These are phyloP conservation scores for Parauchenoglanis punctatus DNA, from an alignment of 2,797 vertebrate genomes.

Conservation along the genomic window DNA sequence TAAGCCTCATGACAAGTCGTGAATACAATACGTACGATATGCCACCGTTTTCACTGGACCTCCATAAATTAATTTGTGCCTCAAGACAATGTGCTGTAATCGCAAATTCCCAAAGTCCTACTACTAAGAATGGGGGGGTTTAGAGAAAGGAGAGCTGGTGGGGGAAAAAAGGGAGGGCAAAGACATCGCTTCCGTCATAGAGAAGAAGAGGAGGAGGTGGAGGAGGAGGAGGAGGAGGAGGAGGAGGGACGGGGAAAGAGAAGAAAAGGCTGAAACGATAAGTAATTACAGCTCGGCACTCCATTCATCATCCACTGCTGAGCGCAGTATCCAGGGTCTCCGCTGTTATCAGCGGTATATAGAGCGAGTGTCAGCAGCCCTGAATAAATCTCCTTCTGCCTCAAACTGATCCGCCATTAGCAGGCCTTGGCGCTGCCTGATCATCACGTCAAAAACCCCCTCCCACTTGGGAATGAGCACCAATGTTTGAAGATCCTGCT, in stretches of 20 bases:
- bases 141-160: slow-evolving; percentile 52
- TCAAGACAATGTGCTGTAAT: slow-evolving; percentile 31
- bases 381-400: slow-evolving; percentile 95
- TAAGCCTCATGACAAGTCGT: neutral
- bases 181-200: slow-evolving; percentile 49
- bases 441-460: slow-evolving; percentile 70
- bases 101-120: slow-evolving; percentile 35
- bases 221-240: slow-evolving; percentile 52
- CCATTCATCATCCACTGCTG: slow-evolving; percentile 91
- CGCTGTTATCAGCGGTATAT: slow-evolving; percentile 92
- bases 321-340: slow-evolving; percentile 85
- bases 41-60: slow-evolving; percentile 23
- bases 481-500: slow-evolving; percentile 45
- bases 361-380: slow-evolving; percentile 84
- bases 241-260: slow-evolving; percentile 56
- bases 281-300: slow-evolving; percentile 84
- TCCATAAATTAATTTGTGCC: slow-evolving; percentile 47
- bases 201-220: slow-evolving; percentile 29
- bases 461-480: slow-evolving; percentile 35
- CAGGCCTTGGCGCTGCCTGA: slow-evolving; percentile 84
- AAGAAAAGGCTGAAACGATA: slow-evolving; percentile 84
- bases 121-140: slow-evolving; percentile 15
- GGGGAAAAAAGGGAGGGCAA: slow-evolving; percentile 36
- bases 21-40: slow-evolving; percentile 22
- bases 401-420: slow-evolving; percentile 84